These are phyloP conservation scores for Gracilinanus agilis DNA, from an alignment of 2,113 vertebrate species.

Conservation along the genomic window DNA sequence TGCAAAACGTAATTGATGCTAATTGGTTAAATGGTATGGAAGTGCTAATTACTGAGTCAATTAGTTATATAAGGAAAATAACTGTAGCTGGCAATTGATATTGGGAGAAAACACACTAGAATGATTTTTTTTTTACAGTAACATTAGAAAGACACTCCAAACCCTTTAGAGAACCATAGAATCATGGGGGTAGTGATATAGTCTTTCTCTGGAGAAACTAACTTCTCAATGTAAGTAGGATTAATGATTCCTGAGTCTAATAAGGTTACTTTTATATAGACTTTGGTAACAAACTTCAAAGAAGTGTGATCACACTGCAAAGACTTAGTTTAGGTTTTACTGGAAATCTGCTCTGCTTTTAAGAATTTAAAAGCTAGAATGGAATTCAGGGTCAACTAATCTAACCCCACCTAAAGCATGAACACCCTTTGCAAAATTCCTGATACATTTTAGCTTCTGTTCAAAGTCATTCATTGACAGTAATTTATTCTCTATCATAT, in stretches of 20 bases:
- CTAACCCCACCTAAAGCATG: neutral
- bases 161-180: neutral
- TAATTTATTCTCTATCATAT: neutral
- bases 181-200: neutral
- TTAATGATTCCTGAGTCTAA: neutral
- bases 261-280: neutral
- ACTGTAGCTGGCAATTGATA: neutral
- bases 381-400: neutral
- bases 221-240: neutral
- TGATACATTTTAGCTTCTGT: neutral
- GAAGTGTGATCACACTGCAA: neutral
- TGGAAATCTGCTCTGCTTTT: neutral
- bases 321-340: neutral
- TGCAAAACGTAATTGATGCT: neutral
- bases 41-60: neutral
- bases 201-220: neutral
- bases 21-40: neutral
- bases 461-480: neutral
- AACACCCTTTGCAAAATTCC: neutral
- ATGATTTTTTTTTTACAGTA: neutral
- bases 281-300: neutral
- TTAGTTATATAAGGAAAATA: neutral
- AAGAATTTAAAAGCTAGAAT: neutral
- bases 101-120: neutral
- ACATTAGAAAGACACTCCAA: neutral